These are phyloP conservation scores for Erpetoichthys calabaricus DNA, from an alignment of 2,797 vertebrate species.

Conservation along the genomic window DNA sequence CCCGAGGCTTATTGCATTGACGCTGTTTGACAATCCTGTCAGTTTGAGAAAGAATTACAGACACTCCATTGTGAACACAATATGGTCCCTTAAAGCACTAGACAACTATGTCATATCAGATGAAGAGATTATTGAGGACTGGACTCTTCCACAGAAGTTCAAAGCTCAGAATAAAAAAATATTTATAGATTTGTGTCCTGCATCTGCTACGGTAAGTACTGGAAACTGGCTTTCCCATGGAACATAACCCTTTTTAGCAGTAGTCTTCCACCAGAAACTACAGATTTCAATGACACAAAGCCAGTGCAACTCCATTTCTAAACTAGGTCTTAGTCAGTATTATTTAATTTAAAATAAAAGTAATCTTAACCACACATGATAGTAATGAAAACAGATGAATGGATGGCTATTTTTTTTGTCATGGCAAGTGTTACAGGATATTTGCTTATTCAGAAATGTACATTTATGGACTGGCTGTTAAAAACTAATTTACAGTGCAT, in stretches of 20 bases:
- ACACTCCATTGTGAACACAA: constrained; percentile 35
- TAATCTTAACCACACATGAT: too few species aligned
- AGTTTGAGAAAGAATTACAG: constrained; percentile 45
- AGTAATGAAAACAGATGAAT: too few species aligned
- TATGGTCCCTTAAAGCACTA: constrained; percentile 42
- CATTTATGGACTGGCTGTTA: too few species aligned
- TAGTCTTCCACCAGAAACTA: too few species aligned
- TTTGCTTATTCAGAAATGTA: too few species aligned
- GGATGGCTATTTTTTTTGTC: too few species aligned
- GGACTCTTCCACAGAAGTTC: constrained; percentile 31
- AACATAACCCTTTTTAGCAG: too few species aligned
- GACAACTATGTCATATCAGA: constrained; percentile 45
- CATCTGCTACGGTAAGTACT: constrained; percentile 26
- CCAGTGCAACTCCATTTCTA: background rate
- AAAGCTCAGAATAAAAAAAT: constrained; percentile 24
- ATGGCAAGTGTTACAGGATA: too few species aligned
- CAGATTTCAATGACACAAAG: too few species aligned
- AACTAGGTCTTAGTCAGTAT: background rate
- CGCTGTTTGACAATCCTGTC: constrained; percentile 41
- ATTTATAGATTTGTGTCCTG: constrained; percentile 26
- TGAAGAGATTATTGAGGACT: constrained; percentile 45
- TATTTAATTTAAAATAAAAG: background rate
- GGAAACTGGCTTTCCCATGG: too few species aligned
- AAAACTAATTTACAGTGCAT: too few species aligned
- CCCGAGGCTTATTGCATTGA: constrained; percentile 33